A percentile compares a stretch with the other conserved stretches of the same genome.
These are phyloP conservation scores for Leptinotarsa rubiginosa DNA, from an alignment of 2,888 invertebrate genomes.

Conservation along the genomic window DNA sequence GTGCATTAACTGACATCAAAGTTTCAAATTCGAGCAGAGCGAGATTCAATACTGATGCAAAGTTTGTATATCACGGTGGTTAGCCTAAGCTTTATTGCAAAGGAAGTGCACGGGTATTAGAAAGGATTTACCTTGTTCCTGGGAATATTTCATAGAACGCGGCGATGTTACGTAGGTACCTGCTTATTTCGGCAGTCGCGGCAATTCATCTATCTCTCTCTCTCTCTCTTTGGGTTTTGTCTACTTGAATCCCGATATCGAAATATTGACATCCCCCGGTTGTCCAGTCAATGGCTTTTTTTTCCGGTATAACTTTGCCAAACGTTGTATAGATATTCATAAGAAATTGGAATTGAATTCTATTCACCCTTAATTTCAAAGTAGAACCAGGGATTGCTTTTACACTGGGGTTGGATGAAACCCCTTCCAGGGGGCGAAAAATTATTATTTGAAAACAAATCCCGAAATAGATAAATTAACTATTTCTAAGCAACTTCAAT, in stretches of 20 bases:
- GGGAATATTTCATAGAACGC: slow-evolving; percentile 17
- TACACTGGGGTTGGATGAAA: no score
- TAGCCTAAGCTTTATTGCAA: slow-evolving; percentile 59
- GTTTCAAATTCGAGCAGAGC: slow-evolving; percentile 41
- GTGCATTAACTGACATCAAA: slow-evolving; percentile 48
- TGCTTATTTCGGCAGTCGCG: slow-evolving; percentile 14
- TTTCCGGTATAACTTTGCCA: no score
- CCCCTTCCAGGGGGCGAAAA: no score
- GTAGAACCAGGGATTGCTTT: no score
- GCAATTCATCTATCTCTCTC: background rate
- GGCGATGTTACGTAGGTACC: slow-evolving; percentile 1
- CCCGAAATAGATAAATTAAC: no score
- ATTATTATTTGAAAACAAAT: no score
- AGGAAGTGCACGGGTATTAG: slow-evolving; percentile 59
- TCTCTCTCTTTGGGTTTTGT: background rate
- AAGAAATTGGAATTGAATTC: no score
- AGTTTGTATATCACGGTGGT: slow-evolving; percentile 49
- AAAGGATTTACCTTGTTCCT: slow-evolving; percentile 55
- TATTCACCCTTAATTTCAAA: no score
- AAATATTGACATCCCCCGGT: background rate
- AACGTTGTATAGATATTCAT: no score
- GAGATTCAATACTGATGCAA: slow-evolving; percentile 43
- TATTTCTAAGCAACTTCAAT: no score
- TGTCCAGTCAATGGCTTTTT: background rate
- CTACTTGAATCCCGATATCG: background rate